These are phyloP conservation scores for Rhopalosiphum padi DNA, from an alignment of 1,140 invertebrate genomes.

Conservation along the genomic window DNA sequence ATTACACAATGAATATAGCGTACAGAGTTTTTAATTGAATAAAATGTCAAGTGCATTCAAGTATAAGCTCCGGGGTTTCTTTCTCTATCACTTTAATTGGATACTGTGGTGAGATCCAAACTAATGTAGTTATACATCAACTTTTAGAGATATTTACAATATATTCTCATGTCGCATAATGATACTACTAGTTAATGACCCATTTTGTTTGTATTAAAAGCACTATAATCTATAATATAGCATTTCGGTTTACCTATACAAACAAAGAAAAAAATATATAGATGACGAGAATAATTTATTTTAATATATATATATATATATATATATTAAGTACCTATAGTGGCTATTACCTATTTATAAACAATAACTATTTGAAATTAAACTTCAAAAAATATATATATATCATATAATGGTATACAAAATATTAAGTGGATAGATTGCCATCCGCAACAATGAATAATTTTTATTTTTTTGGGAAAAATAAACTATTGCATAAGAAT, in stretches of 20 bases:
- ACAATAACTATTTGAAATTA: background rate
- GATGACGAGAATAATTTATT: background rate
- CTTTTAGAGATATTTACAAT: background rate
- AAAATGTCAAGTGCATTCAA: constrained; percentile 7
- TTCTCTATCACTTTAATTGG: background rate
- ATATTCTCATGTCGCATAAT: background rate
- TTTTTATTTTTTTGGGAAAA: too few relatives aligned
- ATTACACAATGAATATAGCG: background rate
- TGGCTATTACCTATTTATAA: background rate
- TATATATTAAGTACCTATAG: too few relatives aligned
- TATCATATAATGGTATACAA: background rate
- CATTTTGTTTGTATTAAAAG: background rate
- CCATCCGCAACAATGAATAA: too few relatives aligned
- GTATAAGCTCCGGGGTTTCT: background rate
- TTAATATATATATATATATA: background rate
- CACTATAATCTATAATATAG: background rate
- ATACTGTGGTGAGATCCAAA: background rate
- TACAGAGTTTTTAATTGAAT: background rate
- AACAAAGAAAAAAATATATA: background rate
- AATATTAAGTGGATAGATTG: background rate
- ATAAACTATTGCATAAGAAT: too few relatives aligned
- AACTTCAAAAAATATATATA: background rate
- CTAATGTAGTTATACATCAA: background rate
- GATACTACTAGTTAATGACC: background rate
- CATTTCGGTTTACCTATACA: background rate